Evolutionary conservation across 2,888 invertebrate genomes (phyloP).

Genomic region (Drepana falcataria): DNA sequence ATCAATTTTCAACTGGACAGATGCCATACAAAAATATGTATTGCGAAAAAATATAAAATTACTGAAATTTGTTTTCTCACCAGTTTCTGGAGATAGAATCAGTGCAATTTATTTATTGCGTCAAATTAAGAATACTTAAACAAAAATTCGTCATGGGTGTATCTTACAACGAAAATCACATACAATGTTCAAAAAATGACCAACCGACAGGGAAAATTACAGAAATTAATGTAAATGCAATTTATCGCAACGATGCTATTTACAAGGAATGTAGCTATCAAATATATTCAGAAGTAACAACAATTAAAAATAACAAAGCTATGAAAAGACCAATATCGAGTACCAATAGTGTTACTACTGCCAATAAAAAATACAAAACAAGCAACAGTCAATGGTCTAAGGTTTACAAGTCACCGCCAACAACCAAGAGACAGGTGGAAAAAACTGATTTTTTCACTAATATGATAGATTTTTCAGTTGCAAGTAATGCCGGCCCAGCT

Average conservation of each 20-base stretch:
- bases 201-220: constrained; percentile 15
- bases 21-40: not conserved
- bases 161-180: constrained; percentile 15
- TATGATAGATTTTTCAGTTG: constrained; percentile 6
- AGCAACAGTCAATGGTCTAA: constrained; percentile 39
- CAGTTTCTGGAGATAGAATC: not conserved
- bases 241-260: constrained; percentile 35
- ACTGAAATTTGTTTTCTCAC: not conserved
- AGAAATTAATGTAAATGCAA: constrained; percentile 25
- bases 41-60: not conserved
- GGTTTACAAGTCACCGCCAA: constrained; percentile 44
- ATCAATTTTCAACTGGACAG: not conserved
- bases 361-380: constrained; percentile 14
- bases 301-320: constrained; percentile 3
- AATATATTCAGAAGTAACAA: constrained; percentile 9
- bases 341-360: constrained; percentile 8
- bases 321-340: constrained; percentile 8
- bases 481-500: not conserved
- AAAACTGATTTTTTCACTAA: constrained; percentile 9
- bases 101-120: too few species aligned
- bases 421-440: constrained; percentile 17
- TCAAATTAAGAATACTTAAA: not conserved
- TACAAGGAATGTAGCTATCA: constrained; percentile 55
- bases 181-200: constrained; percentile 15
- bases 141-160: constrained; percentile 25